Conservation (phyloP, 2,113 vertebrate species). For the Pristiophorus japonicus region DNA sequence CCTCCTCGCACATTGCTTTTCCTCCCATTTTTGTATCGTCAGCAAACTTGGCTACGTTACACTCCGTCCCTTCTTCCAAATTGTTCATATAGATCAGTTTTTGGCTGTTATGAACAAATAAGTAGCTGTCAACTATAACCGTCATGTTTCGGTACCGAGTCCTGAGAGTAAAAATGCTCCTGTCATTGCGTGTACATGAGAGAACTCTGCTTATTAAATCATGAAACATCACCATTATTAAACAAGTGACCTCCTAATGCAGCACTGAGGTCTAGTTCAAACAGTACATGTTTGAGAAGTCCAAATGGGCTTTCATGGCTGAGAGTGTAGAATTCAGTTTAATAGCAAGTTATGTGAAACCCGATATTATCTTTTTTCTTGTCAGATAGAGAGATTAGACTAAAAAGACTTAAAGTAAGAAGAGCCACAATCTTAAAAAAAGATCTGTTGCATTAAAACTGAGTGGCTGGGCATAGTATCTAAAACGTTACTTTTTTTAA, state of each 20-base stretch:
- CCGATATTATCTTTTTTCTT: not conserved
- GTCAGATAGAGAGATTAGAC: not conserved
- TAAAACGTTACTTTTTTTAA: not conserved
- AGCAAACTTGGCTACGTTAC: no score
- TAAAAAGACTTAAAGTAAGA: not conserved
- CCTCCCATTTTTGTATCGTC: no score
- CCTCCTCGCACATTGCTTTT: no score
- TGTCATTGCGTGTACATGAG: no score
- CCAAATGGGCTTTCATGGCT: not conserved
- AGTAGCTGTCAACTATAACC: not conserved
- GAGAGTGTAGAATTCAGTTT: not conserved
- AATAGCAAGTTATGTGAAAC: not conserved
- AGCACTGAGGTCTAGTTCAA: not conserved
- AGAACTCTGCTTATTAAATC: not conserved
- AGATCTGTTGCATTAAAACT: not conserved
- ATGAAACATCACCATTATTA: not conserved
- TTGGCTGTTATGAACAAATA: not conserved
- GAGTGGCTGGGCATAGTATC: not conserved
- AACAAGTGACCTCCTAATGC: not conserved
- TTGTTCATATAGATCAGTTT: no score
- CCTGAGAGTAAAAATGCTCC: not conserved
- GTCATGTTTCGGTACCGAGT: not conserved
- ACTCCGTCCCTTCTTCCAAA: no score
- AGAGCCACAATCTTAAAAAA: not conserved
- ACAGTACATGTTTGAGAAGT: not conserved